A percentile compares a stretch with the other conserved stretches of the same genome.
These are phyloP conservation scores for Hofmannophila pseudospretella DNA, from an alignment of 2,888 invertebrate genomes.

Conservation along the genomic window DNA sequence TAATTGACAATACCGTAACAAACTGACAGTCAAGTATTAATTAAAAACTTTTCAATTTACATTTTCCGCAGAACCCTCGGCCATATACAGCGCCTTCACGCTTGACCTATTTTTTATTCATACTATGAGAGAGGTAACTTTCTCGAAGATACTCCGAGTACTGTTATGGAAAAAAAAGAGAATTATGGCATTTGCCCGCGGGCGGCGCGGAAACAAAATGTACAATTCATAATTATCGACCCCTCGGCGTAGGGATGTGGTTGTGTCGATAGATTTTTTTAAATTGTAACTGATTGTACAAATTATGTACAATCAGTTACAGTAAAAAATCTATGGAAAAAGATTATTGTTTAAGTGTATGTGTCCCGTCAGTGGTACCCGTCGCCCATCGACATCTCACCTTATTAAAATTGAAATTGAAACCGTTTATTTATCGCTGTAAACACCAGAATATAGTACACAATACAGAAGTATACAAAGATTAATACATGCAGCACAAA, in stretches of 20 bases:
- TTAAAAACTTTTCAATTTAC: constrained; percentile 1
- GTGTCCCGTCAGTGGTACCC: no score
- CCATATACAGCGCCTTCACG: constrained; percentile 17
- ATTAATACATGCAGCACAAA: no score
- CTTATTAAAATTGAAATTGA: no score
- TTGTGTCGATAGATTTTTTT: constrained; percentile 1
- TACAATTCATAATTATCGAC: constrained; percentile 69
- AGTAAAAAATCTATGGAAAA: no score
- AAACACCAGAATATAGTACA: no score
- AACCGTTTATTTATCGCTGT: no score
- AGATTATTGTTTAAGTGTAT: no score
- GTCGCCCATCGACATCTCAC: no score
- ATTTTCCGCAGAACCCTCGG: constrained; percentile 18
- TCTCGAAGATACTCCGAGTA: constrained; percentile 61
- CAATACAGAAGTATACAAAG: no score
- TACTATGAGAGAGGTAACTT: constrained; percentile 42
- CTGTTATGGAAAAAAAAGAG: constrained; percentile 45
- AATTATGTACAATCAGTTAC: no score
- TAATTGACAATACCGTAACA: no score
- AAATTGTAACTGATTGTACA: no score
- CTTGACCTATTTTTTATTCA: constrained; percentile 35
- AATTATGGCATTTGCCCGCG: constrained; percentile 48
- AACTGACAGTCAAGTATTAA: neutral
- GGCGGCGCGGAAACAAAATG: constrained; percentile 58
- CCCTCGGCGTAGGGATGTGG: constrained; percentile 43